These are phyloP conservation scores for Cheilosia variabilis DNA, from an alignment of 2,888 invertebrate genomes.

Conservation along the genomic window DNA sequence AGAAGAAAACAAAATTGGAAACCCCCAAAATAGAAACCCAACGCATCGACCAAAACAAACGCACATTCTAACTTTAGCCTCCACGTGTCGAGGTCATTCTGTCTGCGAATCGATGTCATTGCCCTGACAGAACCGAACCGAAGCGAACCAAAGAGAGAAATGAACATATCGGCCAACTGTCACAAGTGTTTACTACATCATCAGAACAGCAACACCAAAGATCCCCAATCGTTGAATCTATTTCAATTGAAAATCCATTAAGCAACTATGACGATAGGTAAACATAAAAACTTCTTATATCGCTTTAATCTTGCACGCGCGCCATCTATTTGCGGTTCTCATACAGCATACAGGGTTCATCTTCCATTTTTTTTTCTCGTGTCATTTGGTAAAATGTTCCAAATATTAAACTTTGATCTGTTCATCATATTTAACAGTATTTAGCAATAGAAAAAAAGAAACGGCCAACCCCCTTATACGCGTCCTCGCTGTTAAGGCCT, in stretches of 20 bases:
- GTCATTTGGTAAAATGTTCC: background rate
- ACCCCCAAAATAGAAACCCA: too few species aligned
- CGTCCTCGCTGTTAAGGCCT: slow-evolving; percentile 12
- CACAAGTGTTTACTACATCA: slow-evolving; percentile 63
- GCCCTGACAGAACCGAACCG: slow-evolving; percentile 5
- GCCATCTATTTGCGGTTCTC: slow-evolving; percentile 55
- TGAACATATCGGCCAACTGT: slow-evolving; percentile 48
- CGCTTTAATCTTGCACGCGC: slow-evolving; percentile 58
- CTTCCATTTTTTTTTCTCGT: background rate
- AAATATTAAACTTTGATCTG: too few species aligned
- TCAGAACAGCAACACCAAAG: background rate
- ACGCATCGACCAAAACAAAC: too few species aligned
- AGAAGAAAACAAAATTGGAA: too few species aligned
- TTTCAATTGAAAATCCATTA: slow-evolving; percentile 58
- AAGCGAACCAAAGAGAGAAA: slow-evolving; percentile 3
- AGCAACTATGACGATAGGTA: slow-evolving; percentile 41
- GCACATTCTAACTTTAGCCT: too few species aligned
- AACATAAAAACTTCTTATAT: slow-evolving; percentile 51
- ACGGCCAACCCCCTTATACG: too few species aligned
- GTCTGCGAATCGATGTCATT: too few species aligned
- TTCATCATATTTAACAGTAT: too few species aligned
- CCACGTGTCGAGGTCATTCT: too few species aligned
- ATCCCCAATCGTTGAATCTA: background rate
- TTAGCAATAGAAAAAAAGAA: too few species aligned
- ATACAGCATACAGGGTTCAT: slow-evolving; percentile 40